A percentile compares a stretch with the other conserved stretches of the same genome.
These are phyloP conservation scores for Oryzias woworae DNA, from an alignment of 2,113 vertebrate genomes.

Conservation along the genomic window DNA sequence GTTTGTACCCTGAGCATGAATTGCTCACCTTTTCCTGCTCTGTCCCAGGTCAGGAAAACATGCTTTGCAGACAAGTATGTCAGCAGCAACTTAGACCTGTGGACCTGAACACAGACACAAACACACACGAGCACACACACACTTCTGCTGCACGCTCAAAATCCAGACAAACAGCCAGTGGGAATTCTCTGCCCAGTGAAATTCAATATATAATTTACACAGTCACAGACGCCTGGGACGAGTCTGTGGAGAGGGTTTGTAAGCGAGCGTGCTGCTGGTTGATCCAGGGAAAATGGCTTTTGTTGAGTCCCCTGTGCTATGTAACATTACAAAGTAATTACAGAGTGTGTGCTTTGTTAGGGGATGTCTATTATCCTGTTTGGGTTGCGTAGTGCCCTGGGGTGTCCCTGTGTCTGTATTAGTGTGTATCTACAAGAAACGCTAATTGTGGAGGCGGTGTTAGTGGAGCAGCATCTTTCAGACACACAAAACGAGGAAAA, in stretches of 20 bases:
- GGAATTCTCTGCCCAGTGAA: slow-evolving; percentile 56
- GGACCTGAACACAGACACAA: background rate
- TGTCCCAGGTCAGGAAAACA: slow-evolving; percentile 26
- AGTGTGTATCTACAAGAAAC: slow-evolving; percentile 49
- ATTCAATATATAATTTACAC: slow-evolving; percentile 71
- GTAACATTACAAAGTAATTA: slow-evolving; percentile 80
- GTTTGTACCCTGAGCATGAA: slow-evolving; percentile 21
- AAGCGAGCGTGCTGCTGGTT: slow-evolving; percentile 40
- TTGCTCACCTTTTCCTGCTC: slow-evolving; percentile 40
- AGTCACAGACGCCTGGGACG: slow-evolving; percentile 35
- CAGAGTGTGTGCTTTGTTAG: slow-evolving; percentile 81
- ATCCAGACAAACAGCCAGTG: slow-evolving; percentile 41
- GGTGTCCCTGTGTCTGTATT: slow-evolving; percentile 58
- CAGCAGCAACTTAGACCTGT: slow-evolving; percentile 6
- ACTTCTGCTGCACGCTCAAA: slow-evolving; percentile 15
- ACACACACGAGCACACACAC: background rate
- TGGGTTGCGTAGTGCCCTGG: slow-evolving; percentile 72
- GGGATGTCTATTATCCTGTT: slow-evolving; percentile 80
- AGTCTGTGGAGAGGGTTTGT: slow-evolving; percentile 15
- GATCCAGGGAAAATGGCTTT: slow-evolving; percentile 70
- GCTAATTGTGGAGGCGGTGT: slow-evolving; percentile 72
- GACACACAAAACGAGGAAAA: slow-evolving; percentile 34
- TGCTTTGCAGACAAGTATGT: background rate
- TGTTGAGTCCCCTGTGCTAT: slow-evolving; percentile 73
- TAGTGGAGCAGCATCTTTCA: slow-evolving; percentile 68